Evolutionary conservation across 2,888 invertebrate species (phyloP).

Genomic region (Ectemnius continuus): DNA sequence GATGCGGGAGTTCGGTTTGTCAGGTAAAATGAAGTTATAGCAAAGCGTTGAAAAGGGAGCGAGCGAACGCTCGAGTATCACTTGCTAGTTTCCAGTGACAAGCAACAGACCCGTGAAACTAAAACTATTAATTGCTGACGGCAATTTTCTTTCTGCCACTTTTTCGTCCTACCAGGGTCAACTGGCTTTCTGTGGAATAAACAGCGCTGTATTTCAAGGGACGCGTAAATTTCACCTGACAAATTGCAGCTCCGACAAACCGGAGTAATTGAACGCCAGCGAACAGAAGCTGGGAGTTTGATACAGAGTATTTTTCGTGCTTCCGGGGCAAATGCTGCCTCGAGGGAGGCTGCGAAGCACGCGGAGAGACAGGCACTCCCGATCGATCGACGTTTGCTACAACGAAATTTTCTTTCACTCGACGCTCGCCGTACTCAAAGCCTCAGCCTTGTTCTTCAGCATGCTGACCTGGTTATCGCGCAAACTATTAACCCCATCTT

Average conservation of each 20-base stretch:
- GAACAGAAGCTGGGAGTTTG: neutral
- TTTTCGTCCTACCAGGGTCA: slow-evolving; percentile 16
- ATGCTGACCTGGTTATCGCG: too few species aligned
- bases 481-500: too few species aligned
- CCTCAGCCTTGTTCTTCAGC: too few species aligned
- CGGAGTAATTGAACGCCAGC: too few species aligned
- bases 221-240: slow-evolving; percentile 1
- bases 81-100: slow-evolving; percentile 31
- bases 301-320: too few species aligned
- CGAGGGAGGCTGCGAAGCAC: too few species aligned
- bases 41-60: slow-evolving; percentile 10
- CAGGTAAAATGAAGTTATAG: slow-evolving; percentile 19
- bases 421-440: too few species aligned
- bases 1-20: slow-evolving; percentile 18
- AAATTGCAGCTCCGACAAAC: slow-evolving; percentile 9
- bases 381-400: too few species aligned
- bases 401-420: too few species aligned
- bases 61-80: slow-evolving; percentile 24
- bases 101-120: slow-evolving; percentile 12
- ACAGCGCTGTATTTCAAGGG: slow-evolving; percentile 24
- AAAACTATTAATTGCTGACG: slow-evolving; percentile 34
- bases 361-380: too few species aligned
- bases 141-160: slow-evolving; percentile 4
- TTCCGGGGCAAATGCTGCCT: too few species aligned
- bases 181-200: slow-evolving; percentile 25